Base-by-base conservation (phyloP, 1,140 invertebrate genomes). In the Neotoxoptera formosana region DNA sequence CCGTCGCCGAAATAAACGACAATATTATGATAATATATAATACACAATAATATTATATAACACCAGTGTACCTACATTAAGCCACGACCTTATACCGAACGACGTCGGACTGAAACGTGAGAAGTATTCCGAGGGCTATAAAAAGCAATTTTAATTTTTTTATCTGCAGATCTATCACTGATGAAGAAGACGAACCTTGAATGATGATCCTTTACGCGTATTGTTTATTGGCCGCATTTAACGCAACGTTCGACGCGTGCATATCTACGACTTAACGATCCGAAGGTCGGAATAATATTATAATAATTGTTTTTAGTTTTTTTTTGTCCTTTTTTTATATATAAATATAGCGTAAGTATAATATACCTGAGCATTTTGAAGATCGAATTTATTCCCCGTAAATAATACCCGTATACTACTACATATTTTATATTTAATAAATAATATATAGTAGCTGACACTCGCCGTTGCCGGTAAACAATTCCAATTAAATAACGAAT, bases 71-170 rank as follows among this genome's bases (percentile, higher is more conserved):
- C n/a, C n/a, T n/a, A n/a, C 56, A 60, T 30, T 67, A 67, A 2
- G 9, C 9, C 25, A 3, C 60, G 30, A 67, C 60, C 60, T 67
- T n/a, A n/a, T n/a, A 67, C 60, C 60, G 4, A 9, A 67, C 0
- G 60, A 25, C 30, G 25, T n/a, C 4, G 11, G 60, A 67, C 60
- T 67, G 60, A 67, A 67, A 67, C 60, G 60, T 67, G 60, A 67
- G 60, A 67, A 67, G 30, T 67, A 67, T 67, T 67, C 30, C 11
- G 60, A 67, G 60, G 60, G 30, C 30, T 67, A 67, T 67, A 67
- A 67, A 67, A 67, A 67, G 30, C 60, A n/a, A 67, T 67, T 67
- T 67, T 67, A 67, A 67, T 67, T 67, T 67, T 60, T 67, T 67
- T 67, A 67, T 67, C 60, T 67, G 30, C 11, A 67, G 60, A 67